Conservation (phyloP, 2,113 vertebrate species). For the Rhinoderma darwinii region DNA sequence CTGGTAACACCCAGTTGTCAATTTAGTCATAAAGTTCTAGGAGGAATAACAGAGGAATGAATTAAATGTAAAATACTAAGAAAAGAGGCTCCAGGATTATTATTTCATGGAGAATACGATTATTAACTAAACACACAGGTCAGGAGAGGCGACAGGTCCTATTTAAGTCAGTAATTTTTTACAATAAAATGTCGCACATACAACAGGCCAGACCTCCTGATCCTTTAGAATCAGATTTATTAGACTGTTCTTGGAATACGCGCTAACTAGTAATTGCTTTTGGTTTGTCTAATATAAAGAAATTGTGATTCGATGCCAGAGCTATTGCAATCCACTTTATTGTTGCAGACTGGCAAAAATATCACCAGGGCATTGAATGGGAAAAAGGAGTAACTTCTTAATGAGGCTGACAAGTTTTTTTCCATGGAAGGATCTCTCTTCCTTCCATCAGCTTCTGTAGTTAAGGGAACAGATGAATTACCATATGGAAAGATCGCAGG, state of each 20-base stretch:
- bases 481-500: constrained; percentile 1
- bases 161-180: not conserved
- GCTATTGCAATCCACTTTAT: not conserved
- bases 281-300: not conserved
- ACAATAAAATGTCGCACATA: not conserved
- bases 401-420: not conserved
- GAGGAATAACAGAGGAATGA: too few relatives aligned
- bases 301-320: not conserved
- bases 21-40: too few relatives aligned
- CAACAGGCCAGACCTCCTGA: not conserved
- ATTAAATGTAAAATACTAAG: too few relatives aligned
- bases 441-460: not conserved
- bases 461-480: constrained; percentile 31
- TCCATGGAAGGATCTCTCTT: constrained; percentile 1
- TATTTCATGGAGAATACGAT: too few relatives aligned
- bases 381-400: constrained; percentile 5
- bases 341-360: not conserved
- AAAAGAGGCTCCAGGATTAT: too few relatives aligned
- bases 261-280: not conserved
- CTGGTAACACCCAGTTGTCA: too few relatives aligned
- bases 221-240: not conserved
- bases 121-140: too few relatives aligned
- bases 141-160: too few relatives aligned
- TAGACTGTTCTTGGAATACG: not conserved
- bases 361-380: not conserved